These are phyloP conservation scores for Scaptomyza caliginosa DNA, from an alignment of 2,888 invertebrate genomes.

Conservation along the genomic window DNA sequence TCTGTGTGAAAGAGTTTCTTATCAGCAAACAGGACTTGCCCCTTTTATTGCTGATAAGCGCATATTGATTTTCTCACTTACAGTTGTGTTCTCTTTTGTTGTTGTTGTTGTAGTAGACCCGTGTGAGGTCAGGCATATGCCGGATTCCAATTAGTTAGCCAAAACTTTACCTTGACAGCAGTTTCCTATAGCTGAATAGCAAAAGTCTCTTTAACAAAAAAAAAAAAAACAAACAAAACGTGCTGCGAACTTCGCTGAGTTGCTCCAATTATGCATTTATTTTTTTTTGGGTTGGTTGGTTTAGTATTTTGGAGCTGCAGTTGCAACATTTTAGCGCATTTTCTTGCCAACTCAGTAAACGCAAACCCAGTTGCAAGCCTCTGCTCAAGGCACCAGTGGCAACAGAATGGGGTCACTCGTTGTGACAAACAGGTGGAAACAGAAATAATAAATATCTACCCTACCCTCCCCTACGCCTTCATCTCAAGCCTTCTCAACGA, in stretches of 20 bases:
- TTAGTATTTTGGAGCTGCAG: slow-evolving; percentile 35
- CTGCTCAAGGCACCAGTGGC: slow-evolving; percentile 28
- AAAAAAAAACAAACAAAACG: slow-evolving; percentile 35
- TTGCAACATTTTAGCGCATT: slow-evolving; percentile 69
- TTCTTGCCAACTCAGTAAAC: slow-evolving; percentile 73
- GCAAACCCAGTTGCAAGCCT: slow-evolving; percentile 27
- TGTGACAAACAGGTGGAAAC: slow-evolving; percentile 62
- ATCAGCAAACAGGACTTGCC: slow-evolving; percentile 62
- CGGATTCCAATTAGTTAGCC: slow-evolving; percentile 8
- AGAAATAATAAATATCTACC: slow-evolving; percentile 21
- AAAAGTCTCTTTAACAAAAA: slow-evolving; percentile 19
- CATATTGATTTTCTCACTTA: slow-evolving; percentile 16
- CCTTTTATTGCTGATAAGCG: slow-evolving; percentile 50
- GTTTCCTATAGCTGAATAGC: slow-evolving; percentile 52
- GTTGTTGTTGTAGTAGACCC: slow-evolving; percentile 7
- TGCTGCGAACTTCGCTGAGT: slow-evolving; percentile 42
- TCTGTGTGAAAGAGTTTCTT: slow-evolving; percentile 16
- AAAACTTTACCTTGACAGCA: slow-evolving; percentile 63
- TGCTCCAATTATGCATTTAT: slow-evolving; percentile 68
- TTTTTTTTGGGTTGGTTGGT: no score
- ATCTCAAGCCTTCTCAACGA: background rate
- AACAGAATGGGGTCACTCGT: slow-evolving; percentile 60
- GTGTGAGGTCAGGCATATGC: slow-evolving; percentile 48
- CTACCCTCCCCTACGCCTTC: background rate
- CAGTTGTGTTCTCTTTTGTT: slow-evolving; percentile 11